A percentile compares a stretch with the other conserved stretches of the same genome.
Conservation (phyloP, 2,888 invertebrate genomes). For the Ennomos fuscantarius region DNA sequence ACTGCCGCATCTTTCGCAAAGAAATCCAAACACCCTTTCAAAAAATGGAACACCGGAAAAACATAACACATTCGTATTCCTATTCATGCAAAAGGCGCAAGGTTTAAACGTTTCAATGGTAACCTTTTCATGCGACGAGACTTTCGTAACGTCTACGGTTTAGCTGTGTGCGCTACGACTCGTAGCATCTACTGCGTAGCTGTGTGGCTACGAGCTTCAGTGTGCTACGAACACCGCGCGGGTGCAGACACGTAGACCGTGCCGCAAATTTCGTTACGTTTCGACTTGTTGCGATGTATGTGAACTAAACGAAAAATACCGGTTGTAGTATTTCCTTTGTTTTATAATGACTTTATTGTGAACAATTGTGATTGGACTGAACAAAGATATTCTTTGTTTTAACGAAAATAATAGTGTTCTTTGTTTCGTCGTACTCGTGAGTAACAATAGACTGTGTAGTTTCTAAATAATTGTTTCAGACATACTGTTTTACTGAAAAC, state of each 20-base stretch:
- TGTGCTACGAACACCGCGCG: slow-evolving; percentile 61
- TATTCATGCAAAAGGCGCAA: slow-evolving; percentile 77
- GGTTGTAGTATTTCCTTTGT: not conserved
- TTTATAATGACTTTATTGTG: slow-evolving; percentile 3
- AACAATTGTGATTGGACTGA: slow-evolving; percentile 5
- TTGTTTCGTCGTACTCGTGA: slow-evolving; percentile 30
- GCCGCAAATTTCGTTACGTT: slow-evolving; percentile 20
- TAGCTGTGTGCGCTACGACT: slow-evolving; percentile 46
- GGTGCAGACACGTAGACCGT: slow-evolving; percentile 52
- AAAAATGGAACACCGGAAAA: slow-evolving; percentile 68
- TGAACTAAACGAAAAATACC: slow-evolving; percentile 10
- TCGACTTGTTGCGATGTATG: slow-evolving; percentile 54
- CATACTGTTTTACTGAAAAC: no score
- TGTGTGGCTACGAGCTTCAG: slow-evolving; percentile 31
- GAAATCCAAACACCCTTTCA: slow-evolving; percentile 71
- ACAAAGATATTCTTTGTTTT: slow-evolving; percentile 8
- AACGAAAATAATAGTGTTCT: slow-evolving; percentile 17
- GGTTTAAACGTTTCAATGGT: slow-evolving; percentile 73
- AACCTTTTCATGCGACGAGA: slow-evolving; percentile 70
- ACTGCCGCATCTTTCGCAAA: slow-evolving; percentile 47
- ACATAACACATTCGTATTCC: slow-evolving; percentile 75
- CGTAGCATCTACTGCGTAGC: slow-evolving; percentile 42
- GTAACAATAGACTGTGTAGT: slow-evolving; percentile 26
- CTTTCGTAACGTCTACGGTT: slow-evolving; percentile 43
- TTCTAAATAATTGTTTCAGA: slow-evolving; percentile 14